Conservation (phyloP, 2,797 vertebrate species). For the Pseudotriccus pelzelni region DNA sequence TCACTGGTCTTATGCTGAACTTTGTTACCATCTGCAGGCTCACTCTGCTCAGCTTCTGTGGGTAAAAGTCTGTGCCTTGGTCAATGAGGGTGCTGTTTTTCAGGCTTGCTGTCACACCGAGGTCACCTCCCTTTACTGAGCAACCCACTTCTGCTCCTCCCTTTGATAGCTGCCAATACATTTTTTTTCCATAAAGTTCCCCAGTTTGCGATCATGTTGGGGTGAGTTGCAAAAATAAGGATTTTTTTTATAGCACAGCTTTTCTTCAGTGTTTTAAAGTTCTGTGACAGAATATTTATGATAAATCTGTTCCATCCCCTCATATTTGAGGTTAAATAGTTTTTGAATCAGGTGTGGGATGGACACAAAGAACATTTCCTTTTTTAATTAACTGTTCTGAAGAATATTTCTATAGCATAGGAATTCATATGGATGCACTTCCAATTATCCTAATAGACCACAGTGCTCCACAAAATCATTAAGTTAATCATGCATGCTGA, state of each 20-base stretch:
- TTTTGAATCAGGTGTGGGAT: neutral
- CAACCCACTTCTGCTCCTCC: neutral
- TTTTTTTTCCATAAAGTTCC: neutral
- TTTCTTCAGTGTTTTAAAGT: neutral
- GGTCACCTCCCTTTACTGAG: rapidly evolving
- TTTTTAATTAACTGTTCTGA: neutral
- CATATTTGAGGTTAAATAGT: neutral
- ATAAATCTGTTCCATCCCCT: neutral
- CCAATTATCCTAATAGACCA: neutral
- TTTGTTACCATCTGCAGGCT: neutral
- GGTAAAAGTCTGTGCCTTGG: neutral
- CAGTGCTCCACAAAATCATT: neutral
- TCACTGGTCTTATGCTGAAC: neutral
- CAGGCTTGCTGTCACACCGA: neutral
- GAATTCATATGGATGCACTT: neutral
- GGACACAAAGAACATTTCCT: neutral
- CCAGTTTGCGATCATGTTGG: neutral
- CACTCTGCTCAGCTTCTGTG: neutral
- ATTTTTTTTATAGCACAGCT: neutral
- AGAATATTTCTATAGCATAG: neutral
- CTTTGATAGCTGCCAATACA: neutral
- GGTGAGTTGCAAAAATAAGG: neutral
- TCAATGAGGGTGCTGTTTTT: neutral
- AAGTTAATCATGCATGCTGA: neutral
- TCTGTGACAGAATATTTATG: neutral